Conservation (phyloP, 2,888 invertebrate species). For the Steinernema carpocapsae region DNA sequence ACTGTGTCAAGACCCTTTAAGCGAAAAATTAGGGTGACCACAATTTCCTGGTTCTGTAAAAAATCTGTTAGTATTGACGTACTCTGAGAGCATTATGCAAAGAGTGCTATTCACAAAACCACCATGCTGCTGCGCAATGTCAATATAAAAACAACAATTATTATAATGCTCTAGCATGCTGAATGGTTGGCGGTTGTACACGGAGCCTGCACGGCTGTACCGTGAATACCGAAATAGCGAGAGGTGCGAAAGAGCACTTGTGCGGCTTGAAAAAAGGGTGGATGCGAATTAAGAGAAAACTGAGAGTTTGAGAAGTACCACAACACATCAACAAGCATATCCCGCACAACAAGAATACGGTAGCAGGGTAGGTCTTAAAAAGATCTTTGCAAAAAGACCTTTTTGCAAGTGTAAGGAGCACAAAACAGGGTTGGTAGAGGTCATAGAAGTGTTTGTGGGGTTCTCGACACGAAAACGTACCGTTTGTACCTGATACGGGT, state of each 20-base stretch:
- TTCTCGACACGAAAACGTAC: conserved; percentile 6
- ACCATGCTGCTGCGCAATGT: conserved; percentile 21
- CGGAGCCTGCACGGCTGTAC: not conserved
- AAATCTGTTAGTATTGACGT: not conserved
- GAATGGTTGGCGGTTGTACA: not conserved
- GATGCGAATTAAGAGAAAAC: not conserved
- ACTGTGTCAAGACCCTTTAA: not conserved
- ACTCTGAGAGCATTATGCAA: not conserved
- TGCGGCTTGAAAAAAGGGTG: not conserved
- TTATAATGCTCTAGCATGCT: conserved; percentile 8
- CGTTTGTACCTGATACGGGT: conserved; percentile 37
- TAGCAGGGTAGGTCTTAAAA: not conserved
- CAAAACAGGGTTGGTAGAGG: not conserved
- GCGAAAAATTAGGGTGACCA: too few relatives aligned
- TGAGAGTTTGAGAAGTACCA: not conserved
- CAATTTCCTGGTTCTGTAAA: too few relatives aligned
- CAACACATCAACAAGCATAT: conserved; percentile 29
- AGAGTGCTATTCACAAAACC: conserved; percentile 4
- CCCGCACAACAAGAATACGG: conserved; percentile 28
- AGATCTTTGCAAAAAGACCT: not conserved
- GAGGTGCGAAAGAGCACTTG: not conserved
- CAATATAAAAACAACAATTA: not conserved
- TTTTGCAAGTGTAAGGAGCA: too few relatives aligned
- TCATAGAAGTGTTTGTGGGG: not conserved
- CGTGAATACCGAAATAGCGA: not conserved